Base-by-base conservation (phyloP, 2,113 vertebrate species). In the Chinchilla lanigera region DNA sequence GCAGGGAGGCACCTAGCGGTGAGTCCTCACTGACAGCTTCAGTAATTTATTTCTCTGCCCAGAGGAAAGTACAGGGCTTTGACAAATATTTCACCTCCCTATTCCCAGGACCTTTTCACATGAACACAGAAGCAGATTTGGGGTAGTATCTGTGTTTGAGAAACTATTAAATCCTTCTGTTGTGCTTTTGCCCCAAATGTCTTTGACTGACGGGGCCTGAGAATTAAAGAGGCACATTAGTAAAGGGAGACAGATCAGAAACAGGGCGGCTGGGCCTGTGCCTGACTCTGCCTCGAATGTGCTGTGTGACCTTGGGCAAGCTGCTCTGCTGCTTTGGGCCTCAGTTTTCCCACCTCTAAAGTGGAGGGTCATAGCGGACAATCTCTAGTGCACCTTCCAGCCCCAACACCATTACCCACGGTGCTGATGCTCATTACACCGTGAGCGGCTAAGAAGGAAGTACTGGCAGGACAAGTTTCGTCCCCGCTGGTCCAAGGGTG, bases 401-500 rank as follows among this genome's bases (percentile, higher is more conserved):
- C 50, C 78, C 41, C 35, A 12, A 61, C 11, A 14, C 50, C 0
- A 0, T 1, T 4, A 16, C 38, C 33, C 6, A 0, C 0, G 0
- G 1, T 28, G 4, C 26, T 1, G n/a, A 9, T 11, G 77, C 83
- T 75, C 50, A 0, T 3, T 20, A 26, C 22, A 63, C 38, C 6
- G 0, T 7, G n/a, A 0, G 0, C 35, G 14, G 47, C 20, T 0
- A 3, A 0, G 2, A 41, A 54, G 63, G 52, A 56, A 30, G 8
- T 14, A 2, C 0, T 1, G 47, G 22, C 26, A 24, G 10, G 3
- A 35, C 44, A 33, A 1, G 35, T 38, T 82, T 17, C 4, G 0
- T 0, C 5, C 44, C 44, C 20, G 22, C 50, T 6, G 1, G 50
- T 22, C 3, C 60, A 61, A 44, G 33, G 16, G 26, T 22, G 41